A percentile compares a stretch with the other conserved stretches of the same genome.
Conservation (phyloP, 2,113 vertebrate species). For the Tympanuchus pallidicinctus region DNA sequence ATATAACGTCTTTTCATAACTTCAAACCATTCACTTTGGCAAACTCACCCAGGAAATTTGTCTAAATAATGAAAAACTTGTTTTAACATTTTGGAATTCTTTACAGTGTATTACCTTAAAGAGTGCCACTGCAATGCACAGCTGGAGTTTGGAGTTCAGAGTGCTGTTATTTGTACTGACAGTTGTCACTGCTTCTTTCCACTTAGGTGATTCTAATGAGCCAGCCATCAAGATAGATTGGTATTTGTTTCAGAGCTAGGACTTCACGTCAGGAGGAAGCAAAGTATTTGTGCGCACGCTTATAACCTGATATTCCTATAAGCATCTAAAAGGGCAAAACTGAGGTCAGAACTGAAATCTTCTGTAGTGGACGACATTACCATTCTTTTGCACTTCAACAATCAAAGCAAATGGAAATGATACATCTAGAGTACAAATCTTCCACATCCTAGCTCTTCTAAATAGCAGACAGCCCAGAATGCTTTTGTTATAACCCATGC, state of each 20-base stretch:
- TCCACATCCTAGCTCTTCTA: background rate
- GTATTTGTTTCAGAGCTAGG: background rate
- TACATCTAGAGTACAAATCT: background rate
- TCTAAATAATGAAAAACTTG: background rate
- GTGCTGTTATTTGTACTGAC: background rate
- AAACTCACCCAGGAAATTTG: background rate
- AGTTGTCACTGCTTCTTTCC: slow-evolving; percentile 9
- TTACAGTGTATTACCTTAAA: background rate
- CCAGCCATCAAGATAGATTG: background rate
- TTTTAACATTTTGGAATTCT: background rate
- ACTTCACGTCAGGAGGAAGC: background rate
- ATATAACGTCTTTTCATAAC: background rate
- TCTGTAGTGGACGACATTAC: background rate
- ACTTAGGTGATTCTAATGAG: slow-evolving; percentile 13
- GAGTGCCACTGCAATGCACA: background rate
- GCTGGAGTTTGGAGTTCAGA: background rate
- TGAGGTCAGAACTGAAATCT: background rate
- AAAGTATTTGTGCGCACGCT: background rate
- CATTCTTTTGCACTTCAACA: background rate
- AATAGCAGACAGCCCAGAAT: background rate
- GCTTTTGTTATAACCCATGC: background rate
- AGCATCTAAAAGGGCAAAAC: background rate
- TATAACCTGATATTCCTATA: background rate
- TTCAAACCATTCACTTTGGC: background rate
- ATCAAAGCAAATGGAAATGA: background rate